A percentile compares a stretch with the other conserved stretches of the same genome.
Conservation (phyloP, 2,797 vertebrate genomes). For the Falco naumanni region DNA sequence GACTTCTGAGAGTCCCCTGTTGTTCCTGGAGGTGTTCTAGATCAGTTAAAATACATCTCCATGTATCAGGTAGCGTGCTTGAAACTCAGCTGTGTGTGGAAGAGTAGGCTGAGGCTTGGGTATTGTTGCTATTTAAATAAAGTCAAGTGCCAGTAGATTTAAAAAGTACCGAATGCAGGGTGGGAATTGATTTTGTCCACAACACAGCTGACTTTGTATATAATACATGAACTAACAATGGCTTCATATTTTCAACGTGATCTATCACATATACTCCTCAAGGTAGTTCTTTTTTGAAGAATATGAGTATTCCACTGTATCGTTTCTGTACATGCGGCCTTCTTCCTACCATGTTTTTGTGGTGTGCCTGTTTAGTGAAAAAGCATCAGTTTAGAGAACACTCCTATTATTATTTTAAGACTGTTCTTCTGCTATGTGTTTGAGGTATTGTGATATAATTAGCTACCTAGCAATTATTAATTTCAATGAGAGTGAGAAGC, state of each 20-base stretch:
- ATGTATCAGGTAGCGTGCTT: background rate
- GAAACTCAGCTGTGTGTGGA: background rate
- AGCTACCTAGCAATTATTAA: background rate
- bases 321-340: background rate
- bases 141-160: background rate
- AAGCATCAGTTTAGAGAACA: background rate
- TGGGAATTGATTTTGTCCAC: background rate
- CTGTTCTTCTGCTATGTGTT: background rate
- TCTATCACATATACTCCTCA: background rate
- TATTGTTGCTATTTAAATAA: background rate
- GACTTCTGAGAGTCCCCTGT: background rate
- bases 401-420: background rate
- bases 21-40: background rate
- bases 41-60: fast-evolving
- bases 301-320: background rate
- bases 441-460: background rate
- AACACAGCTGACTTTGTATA: background rate
- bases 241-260: background rate
- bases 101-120: background rate
- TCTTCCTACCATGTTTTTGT: background rate
- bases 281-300: background rate
- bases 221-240: background rate
- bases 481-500: background rate
- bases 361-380: background rate
- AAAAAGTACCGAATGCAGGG: background rate